Percentiles rank a stretch among this genome's conserved stretches.
Evolutionary conservation across 2,888 invertebrate genomes (phyloP).

Genomic region (Rosalia funebris): DNA sequence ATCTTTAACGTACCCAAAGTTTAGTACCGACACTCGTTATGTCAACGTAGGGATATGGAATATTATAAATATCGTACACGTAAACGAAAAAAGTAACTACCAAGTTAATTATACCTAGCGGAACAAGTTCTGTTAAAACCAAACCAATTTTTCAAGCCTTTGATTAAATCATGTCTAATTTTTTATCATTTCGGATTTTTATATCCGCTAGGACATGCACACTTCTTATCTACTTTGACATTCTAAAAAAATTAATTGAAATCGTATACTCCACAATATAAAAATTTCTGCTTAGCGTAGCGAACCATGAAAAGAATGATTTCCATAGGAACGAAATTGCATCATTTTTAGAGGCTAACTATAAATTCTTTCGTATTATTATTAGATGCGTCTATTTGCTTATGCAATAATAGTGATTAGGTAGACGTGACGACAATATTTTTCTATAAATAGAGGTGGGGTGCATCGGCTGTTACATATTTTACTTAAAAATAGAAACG

Average conservation of each 20-base stretch:
- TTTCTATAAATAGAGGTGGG: slow-evolving; percentile 36
- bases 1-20: too few species aligned
- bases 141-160: too few species aligned
- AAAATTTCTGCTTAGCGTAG: slow-evolving; percentile 4
- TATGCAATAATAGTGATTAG: slow-evolving; percentile 12
- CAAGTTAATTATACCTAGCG: too few species aligned
- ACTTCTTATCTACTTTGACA: neutral
- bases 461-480: slow-evolving; percentile 15
- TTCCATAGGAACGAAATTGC: slow-evolving; percentile 13
- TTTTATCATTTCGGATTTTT: neutral
- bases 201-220: neutral
- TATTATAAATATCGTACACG: too few species aligned
- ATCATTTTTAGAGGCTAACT: slow-evolving; percentile 20
- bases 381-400: slow-evolving; percentile 22
- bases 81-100: too few species aligned
- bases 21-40: too few species aligned
- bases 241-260: slow-evolving; percentile 4
- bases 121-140: too few species aligned
- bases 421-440: slow-evolving; percentile 30
- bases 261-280: neutral
- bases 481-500: slow-evolving; percentile 7
- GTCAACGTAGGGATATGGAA: too few species aligned
- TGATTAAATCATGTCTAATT: too few species aligned
- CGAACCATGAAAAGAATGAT: slow-evolving; percentile 20
- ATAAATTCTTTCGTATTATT: slow-evolving; percentile 23